phyloP scores from a whole-genome alignment of 2,888 invertebrate genomes.

The Ichneumoninae sp. region DNA sequence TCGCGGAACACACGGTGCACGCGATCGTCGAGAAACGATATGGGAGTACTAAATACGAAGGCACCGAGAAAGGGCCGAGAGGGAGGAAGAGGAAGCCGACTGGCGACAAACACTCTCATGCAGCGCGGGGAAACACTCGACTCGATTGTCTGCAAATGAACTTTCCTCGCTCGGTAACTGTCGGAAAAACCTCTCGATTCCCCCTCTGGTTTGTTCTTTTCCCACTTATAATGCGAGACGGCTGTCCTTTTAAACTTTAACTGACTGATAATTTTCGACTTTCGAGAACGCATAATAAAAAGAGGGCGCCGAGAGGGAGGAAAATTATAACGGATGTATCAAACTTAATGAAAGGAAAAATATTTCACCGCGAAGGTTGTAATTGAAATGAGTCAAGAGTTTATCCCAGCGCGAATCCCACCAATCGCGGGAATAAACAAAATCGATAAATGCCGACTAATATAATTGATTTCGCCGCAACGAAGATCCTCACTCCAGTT shows the following conservation, averaged over 20 bases:
- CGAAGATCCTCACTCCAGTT: not conserved
- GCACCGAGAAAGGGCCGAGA: constrained; percentile 53
- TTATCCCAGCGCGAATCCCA: not conserved
- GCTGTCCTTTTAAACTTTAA: not conserved
- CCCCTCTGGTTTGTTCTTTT: not conserved
- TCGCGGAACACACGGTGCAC: constrained; percentile 60
- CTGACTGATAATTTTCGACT: not conserved
- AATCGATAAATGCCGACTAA: not conserved
- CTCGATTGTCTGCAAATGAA: constrained; percentile 66
- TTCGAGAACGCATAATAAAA: not conserved
- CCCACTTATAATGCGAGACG: constrained; percentile 7
- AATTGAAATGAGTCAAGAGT: not conserved
- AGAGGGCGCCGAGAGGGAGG: not conserved
- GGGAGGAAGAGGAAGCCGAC: constrained; percentile 45
- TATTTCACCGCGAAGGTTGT: not conserved
- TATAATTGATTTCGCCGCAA: not conserved
- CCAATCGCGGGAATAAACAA: not conserved
- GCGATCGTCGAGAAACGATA: constrained; percentile 65
- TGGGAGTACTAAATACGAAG: constrained; percentile 55
- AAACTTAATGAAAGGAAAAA: not conserved
- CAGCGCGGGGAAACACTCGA: constrained; percentile 65
- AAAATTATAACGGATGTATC: not conserved
- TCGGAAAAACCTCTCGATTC: constrained; percentile 41
- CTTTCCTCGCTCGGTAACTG: constrained; percentile 56
- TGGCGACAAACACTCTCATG: constrained; percentile 57